Percentiles rank a stretch among this genome's conserved stretches.
Evolutionary conservation across 64 coral and sea anemone genomes (phyloP).

Genomic region (Porites lutea): DNA sequence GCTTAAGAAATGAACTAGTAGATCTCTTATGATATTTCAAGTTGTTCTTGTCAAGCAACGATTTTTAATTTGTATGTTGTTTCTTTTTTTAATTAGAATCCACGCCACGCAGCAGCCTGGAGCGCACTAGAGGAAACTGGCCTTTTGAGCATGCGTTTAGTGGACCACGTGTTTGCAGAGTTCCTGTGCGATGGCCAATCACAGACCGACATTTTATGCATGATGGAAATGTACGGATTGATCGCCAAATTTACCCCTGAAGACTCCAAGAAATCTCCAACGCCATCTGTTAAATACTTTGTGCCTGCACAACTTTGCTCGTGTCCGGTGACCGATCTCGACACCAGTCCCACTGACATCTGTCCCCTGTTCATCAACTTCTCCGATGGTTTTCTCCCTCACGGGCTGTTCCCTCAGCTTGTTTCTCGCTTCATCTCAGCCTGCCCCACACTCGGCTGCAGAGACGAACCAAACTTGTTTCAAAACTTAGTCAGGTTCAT

Average conservation of each 20-base stretch:
- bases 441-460: constrained; percentile 31
- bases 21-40: not conserved
- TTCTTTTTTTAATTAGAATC: constrained; percentile 35
- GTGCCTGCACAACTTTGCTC: constrained; percentile 59
- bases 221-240: constrained; percentile 75
- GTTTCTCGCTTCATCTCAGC: constrained; percentile 57
- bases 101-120: constrained; percentile 43
- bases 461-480: constrained; percentile 52
- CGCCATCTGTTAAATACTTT: constrained; percentile 19
- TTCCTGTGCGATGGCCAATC: constrained; percentile 38
- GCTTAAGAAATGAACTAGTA: no score
- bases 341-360: not conserved
- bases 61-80: not conserved
- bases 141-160: constrained; percentile 59
- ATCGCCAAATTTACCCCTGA: constrained; percentile 46
- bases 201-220: constrained; percentile 51
- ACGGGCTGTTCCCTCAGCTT: constrained; percentile 44
- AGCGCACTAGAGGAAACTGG: constrained; percentile 57
- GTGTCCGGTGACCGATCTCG: constrained; percentile 29
- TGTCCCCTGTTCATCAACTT: constrained; percentile 55
- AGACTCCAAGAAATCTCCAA: not conserved
- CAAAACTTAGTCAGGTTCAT: constrained; percentile 55
- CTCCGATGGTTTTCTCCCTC: constrained; percentile 62
- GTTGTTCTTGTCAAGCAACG: not conserved
- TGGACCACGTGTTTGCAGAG: constrained; percentile 64